Percentiles rank a stretch among this genome's conserved stretches.
phyloP scores from a whole-genome alignment of 2,888 invertebrate species.

The Caenorhabditis sp. region DNA sequence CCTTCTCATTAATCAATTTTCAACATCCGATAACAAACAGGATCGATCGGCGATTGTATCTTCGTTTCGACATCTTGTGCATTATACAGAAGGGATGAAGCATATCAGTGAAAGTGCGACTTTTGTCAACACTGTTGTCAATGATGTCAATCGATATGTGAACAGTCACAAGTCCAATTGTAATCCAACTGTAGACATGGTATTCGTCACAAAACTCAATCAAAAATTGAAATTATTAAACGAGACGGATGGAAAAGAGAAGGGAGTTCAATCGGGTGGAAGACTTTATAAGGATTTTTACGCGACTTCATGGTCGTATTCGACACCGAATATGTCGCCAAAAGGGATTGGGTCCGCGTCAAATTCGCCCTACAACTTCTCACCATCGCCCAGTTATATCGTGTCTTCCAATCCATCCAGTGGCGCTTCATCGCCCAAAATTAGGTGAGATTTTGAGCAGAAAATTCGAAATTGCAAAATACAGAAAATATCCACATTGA shows the following conservation, averaged over 20 bases:
- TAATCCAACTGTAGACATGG: slow-evolving; percentile 25
- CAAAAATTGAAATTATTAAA: not conserved
- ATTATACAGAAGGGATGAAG: slow-evolving; percentile 52
- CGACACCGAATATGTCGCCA: slow-evolving; percentile 35
- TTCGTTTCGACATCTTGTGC: slow-evolving; percentile 52
- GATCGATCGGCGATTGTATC: slow-evolving; percentile 38
- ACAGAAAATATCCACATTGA: too few relatives aligned
- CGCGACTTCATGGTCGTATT: slow-evolving; percentile 37
- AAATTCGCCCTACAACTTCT: slow-evolving; percentile 18
- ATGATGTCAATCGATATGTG: slow-evolving; percentile 45
- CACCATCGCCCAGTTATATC: slow-evolving; percentile 31
- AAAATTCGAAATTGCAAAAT: too few relatives aligned
- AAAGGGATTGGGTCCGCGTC: slow-evolving; percentile 1
- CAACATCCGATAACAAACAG: slow-evolving; percentile 11
- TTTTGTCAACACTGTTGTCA: slow-evolving; percentile 52
- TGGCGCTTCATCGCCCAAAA: slow-evolving; percentile 20
- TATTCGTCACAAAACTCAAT: slow-evolving; percentile 16
- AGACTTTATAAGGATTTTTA: slow-evolving; percentile 45
- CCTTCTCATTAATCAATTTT: slow-evolving; percentile 49
- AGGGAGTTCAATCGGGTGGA: not conserved
- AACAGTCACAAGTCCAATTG: slow-evolving; percentile 35
- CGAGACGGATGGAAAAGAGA: not conserved
- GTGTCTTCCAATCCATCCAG: slow-evolving; percentile 35
- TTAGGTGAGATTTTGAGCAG: not conserved
- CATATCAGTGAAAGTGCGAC: slow-evolving; percentile 32